Percentiles rank a stretch among this genome's conserved stretches.
These are phyloP conservation scores for Drosophila merina DNA, from an alignment of 2,888 invertebrate species.

Conservation along the genomic window DNA sequence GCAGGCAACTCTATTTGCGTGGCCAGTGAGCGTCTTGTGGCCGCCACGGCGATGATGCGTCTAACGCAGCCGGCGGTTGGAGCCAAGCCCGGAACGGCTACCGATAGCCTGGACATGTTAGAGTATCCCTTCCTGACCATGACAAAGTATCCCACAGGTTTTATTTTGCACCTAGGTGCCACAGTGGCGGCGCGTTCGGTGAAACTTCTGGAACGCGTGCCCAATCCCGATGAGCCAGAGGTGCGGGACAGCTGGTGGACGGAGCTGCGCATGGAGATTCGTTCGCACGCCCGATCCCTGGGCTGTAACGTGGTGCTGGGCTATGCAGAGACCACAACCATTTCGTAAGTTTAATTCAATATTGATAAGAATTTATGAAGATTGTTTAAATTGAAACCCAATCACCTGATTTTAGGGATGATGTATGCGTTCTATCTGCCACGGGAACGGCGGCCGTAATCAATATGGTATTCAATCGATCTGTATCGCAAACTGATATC, in stretches of 20 bases:
- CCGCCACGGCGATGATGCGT: conserved; percentile 85
- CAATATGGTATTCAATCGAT: conserved; percentile 85
- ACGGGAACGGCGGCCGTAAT: conserved; percentile 96
- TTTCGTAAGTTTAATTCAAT: conserved; percentile 89
- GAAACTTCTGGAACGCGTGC: conserved; percentile 91
- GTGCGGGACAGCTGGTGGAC: conserved; percentile 98
- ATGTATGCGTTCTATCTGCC: conserved; percentile 96
- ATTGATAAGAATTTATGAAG: neutral
- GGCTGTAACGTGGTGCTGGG: conserved; percentile 97
- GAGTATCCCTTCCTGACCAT: conserved; percentile 98
- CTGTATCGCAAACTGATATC: conserved; percentile 81
- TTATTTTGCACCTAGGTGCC: conserved; percentile 94
- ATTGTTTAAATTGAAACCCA: neutral
- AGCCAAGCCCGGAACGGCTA: conserved; percentile 86
- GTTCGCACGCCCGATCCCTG: conserved; percentile 95
- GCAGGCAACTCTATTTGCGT: conserved; percentile 90
- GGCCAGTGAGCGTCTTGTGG: conserved; percentile 86
- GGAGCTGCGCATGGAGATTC: conserved; percentile 96
- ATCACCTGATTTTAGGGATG: conserved; percentile 88
- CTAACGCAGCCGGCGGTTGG: conserved; percentile 86
- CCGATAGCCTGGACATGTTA: conserved; percentile 93
- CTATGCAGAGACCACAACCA: conserved; percentile 95
- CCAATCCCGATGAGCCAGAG: conserved; percentile 94
- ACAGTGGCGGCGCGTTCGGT: conserved; percentile 93
- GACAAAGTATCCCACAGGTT: conserved; percentile 94